These are phyloP conservation scores for Paralichthys olivaceus DNA, from an alignment of 2,113 vertebrate species.

Conservation along the genomic window DNA sequence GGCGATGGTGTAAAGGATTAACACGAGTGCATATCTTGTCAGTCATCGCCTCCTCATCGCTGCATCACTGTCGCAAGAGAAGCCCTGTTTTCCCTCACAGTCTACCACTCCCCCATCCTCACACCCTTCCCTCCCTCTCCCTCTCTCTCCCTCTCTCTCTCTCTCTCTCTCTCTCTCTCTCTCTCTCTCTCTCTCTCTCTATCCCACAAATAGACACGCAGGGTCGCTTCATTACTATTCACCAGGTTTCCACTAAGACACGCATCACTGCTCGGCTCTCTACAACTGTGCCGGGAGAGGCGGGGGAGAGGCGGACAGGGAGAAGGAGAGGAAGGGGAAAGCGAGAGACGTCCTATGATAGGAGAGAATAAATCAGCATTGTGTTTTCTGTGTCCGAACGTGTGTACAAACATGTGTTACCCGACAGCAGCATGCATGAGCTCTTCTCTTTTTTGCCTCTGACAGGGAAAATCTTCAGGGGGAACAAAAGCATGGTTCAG, in stretches of 20 bases:
- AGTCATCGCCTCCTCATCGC: conserved; percentile 46
- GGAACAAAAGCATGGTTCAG: conserved; percentile 36
- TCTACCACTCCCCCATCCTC: conserved; percentile 51
- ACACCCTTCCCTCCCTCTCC: conserved; percentile 49
- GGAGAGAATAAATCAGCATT: conserved; percentile 62
- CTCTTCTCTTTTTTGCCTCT: conserved; percentile 27
- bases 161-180: conserved; percentile 37
- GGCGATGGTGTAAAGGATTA: conserved; percentile 55
- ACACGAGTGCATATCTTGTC: conserved; percentile 59
- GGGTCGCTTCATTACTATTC: conserved; percentile 85
- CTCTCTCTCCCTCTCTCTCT: conserved; percentile 59
- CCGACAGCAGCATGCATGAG: conserved; percentile 60
- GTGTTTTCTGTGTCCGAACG: conserved; percentile 58
- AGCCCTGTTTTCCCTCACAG: conserved; percentile 42
- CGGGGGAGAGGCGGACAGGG: conserved; percentile 21
- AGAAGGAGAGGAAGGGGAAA: conserved; percentile 32
- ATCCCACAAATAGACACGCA: conserved; percentile 81
- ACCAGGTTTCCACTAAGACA: conserved; percentile 79
- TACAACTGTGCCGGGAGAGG: conserved; percentile 63
- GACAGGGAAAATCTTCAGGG: conserved; percentile 31
- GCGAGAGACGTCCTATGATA: conserved; percentile 55
- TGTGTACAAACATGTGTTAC: conserved; percentile 59
- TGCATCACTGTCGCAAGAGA: conserved; percentile 76
- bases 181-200: conserved; percentile 59
- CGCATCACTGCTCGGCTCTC: conserved; percentile 69